Evolutionary conservation across 2,888 invertebrate species (phyloP), one percentile per base, ranked within the genome.

Genomic region (Synergus gifuensis): DNA sequence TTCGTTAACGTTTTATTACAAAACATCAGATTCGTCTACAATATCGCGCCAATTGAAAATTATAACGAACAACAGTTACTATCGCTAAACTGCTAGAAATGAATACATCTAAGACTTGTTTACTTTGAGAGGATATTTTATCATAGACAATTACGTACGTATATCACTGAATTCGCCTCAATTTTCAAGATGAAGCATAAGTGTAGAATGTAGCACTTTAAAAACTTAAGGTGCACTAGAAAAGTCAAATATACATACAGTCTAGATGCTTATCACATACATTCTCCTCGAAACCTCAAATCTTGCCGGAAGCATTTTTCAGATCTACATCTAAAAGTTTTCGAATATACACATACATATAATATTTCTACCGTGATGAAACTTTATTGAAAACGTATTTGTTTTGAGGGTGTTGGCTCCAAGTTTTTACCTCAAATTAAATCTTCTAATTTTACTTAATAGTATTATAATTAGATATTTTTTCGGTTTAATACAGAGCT

Each of bases 61-160:
- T 14, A 67, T 73, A 54, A 54, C 36, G 46, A 49, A 69, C 49
- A 69, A 49, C 46, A 46, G 28, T 69, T 69, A 49, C 46, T 69
- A 49, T n/a, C 28, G 3, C 69, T 69, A 49, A 8, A 69, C 16
- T 28, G 49, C 69, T 69, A 49, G 9, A 69, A 69, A 69, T 49
- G 22, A 54, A 54, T 28, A 54, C 54, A 54, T 36, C 18, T 54
- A 54, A 49, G 16, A 36, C n/a, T 49, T 36, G n/a, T 73, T 73
- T 73, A 73, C n/a, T 73, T 54, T 36, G 28, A 49, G 73, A 73
- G 73, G 49, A 73, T 73, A 73, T 73, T 73, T 69, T 54, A 73
- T 73, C 40, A 73, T 73, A n/a, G 73, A 73, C 73, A 73, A 73
- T 46, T 69, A 69, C 9, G n/a, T 54, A 54, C 69, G 49, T 73